These are phyloP conservation scores for Therioaphis trifolii DNA, from an alignment of 2,888 invertebrate species.

Conservation along the genomic window DNA sequence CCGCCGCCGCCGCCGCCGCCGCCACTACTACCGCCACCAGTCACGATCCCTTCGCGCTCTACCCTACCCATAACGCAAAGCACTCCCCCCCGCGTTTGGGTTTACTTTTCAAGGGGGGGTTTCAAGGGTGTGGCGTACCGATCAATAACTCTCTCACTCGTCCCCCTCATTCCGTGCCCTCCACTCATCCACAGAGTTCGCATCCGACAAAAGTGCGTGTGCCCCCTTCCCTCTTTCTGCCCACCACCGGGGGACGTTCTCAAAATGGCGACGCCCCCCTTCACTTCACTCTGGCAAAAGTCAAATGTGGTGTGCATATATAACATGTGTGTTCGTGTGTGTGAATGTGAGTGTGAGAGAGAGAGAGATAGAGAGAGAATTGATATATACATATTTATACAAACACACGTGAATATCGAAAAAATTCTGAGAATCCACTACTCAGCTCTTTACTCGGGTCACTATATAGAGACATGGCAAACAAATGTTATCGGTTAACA, in stretches of 20 bases:
- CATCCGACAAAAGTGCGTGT: constrained; percentile 56
- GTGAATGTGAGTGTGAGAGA: background rate
- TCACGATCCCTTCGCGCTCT: background rate
- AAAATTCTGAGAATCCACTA: background rate
- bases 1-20: too few species aligned
- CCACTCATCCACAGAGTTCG: constrained; percentile 3
- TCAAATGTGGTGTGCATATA: constrained; percentile 10
- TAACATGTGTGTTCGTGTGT: background rate
- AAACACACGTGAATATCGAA: background rate
- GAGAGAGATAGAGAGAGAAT: too few species aligned
- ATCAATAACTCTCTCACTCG: constrained; percentile 52
- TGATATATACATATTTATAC: background rate
- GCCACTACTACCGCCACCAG: too few species aligned
- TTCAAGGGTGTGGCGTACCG: constrained; percentile 62
- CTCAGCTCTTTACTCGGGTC: background rate
- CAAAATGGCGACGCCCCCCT: constrained; percentile 53
- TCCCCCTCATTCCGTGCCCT: constrained; percentile 5
- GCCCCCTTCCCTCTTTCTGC: constrained; percentile 12
- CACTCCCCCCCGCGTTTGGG: constrained; percentile 33
- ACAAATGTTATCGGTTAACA: background rate
- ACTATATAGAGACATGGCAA: background rate
- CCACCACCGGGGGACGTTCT: constrained; percentile 20
- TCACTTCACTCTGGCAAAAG: constrained; percentile 11
- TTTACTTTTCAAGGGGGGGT: constrained; percentile 53
- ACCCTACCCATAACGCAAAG: background rate